A percentile compares a stretch with the other conserved stretches of the same genome.
These are phyloP conservation scores for Bos taurus DNA, from an alignment of 2,113 vertebrate genomes.

Conservation along the genomic window ARS-UCD2.0 NC_037331.1:98118001-98118500, in stretches of 20 bases:
- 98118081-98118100: neutral
- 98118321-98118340: neutral
- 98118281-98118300: neutral
- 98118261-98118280: neutral
- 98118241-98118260: neutral
- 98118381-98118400: neutral
- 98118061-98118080: neutral
- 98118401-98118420: neutral
- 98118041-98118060: neutral
- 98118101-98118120: accelerated
- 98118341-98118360: neutral
- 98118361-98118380: neutral
- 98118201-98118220: accelerated
- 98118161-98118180: too few species aligned
- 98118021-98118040: neutral
- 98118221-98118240: accelerated
- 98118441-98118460: neutral
- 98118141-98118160: neutral
- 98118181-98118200: accelerated
- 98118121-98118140: accelerated
- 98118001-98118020: neutral
- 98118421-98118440: neutral
- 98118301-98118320: neutral
- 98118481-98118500: neutral
- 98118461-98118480: neutral